Conservation (phyloP, 2,797 vertebrate genomes). For the Tenualosa ilisha region DNA sequence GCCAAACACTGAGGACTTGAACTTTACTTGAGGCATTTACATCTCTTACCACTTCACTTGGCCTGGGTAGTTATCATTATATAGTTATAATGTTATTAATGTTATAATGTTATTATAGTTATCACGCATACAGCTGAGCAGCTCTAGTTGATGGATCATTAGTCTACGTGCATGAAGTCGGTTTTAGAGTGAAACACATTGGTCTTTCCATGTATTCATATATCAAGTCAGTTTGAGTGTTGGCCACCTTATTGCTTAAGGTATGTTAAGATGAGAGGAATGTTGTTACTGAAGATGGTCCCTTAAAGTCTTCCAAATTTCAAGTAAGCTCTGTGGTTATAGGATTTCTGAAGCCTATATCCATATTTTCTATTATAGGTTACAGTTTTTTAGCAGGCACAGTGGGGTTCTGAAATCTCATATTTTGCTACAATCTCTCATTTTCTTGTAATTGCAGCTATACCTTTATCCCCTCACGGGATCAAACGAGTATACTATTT, state of each 20-base stretch:
- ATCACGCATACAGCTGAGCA: not conserved
- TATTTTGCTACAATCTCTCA: not conserved
- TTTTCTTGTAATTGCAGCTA: not conserved
- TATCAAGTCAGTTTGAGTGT: not conserved
- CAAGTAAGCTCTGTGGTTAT: too few species aligned
- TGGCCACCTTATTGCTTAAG: not conserved
- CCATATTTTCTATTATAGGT: not conserved
- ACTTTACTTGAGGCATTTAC: conserved; percentile 30
- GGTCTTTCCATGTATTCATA: not conserved
- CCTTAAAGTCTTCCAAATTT: too few species aligned
- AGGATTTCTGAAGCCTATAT: not conserved
- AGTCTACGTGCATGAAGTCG: not conserved
- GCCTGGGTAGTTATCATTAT: conserved; percentile 19
- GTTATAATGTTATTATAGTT: too few species aligned
- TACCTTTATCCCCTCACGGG: too few species aligned
- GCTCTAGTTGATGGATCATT: not conserved
- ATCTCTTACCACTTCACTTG: conserved; percentile 19
- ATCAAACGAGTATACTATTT: not conserved
- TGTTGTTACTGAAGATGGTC: too few species aligned
- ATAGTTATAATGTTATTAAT: too few species aligned
- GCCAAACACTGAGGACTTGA: conserved; percentile 44
- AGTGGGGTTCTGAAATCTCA: not conserved
- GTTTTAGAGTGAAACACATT: not conserved
- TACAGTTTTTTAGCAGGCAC: not conserved
- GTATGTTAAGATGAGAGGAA: too few species aligned